Percentiles rank a stretch among this genome's conserved stretches.
phyloP scores from a whole-genome alignment of 2,888 invertebrate genomes.

The Minunthozetes semirufus region DNA sequence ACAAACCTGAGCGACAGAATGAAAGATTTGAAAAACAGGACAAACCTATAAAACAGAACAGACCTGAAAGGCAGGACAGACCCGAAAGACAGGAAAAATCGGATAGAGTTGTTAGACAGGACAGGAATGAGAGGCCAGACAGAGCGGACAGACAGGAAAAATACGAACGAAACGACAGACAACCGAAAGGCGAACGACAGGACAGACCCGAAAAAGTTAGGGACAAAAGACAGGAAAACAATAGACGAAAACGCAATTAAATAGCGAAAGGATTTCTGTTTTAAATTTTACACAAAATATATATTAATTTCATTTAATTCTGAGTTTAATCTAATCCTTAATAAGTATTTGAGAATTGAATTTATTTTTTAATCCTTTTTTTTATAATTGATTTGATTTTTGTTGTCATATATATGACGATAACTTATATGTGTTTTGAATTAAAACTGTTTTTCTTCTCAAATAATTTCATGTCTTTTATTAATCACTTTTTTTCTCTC shows the following conservation, averaged over 20 bases:
- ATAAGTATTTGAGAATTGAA: background rate
- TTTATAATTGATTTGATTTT: too few relatives aligned
- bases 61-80: background rate
- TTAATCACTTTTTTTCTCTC: too few relatives aligned
- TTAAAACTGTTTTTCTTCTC: too few relatives aligned
- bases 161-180: background rate
- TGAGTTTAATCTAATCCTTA: background rate
- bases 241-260: background rate
- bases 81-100: background rate
- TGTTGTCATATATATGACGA: too few relatives aligned
- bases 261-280: background rate
- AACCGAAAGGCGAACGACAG: background rate
- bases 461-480: too few relatives aligned
- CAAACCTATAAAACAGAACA: background rate
- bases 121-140: background rate
- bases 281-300: background rate
- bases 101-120: background rate
- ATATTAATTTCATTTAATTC: background rate
- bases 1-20: too few relatives aligned
- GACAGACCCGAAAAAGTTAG: background rate
- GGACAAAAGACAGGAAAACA: background rate
- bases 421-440: too few relatives aligned
- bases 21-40: background rate
- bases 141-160: background rate
- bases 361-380: slow-evolving; percentile 8